phyloP scores from a whole-genome alignment of 1,140 invertebrate genomes.

The Hirudo medicinalis region DNA sequence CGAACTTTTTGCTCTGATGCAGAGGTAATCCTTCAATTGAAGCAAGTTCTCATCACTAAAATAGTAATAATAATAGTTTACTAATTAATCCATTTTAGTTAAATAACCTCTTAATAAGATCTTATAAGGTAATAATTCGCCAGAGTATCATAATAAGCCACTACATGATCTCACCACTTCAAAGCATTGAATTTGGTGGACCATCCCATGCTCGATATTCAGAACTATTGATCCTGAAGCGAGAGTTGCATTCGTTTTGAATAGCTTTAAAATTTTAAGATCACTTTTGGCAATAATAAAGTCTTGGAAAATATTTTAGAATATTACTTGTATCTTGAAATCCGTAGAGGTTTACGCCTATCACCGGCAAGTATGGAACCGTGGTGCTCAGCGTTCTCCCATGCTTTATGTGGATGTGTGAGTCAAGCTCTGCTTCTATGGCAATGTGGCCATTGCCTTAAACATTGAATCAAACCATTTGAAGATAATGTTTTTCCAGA shows the following conservation, averaged over 20 bases:
- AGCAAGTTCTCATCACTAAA: too few relatives aligned
- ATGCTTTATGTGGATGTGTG: slow-evolving; percentile 45
- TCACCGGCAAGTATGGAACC: slow-evolving; percentile 59
- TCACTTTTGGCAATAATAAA: too few relatives aligned
- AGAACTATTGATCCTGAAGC: slow-evolving; percentile 30
- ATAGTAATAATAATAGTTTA: too few relatives aligned
- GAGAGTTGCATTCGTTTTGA: background rate
- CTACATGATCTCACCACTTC: slow-evolving; percentile 32
- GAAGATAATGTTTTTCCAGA: background rate
- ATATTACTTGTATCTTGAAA: too few relatives aligned
- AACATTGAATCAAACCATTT: background rate
- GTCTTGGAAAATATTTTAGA: too few relatives aligned
- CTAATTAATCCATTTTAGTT: too few relatives aligned
- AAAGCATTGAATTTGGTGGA: slow-evolving; percentile 49
- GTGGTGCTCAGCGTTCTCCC: slow-evolving; percentile 57
- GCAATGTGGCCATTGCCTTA: slow-evolving; percentile 58
- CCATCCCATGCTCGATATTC: slow-evolving; percentile 53
- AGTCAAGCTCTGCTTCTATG: slow-evolving; percentile 50
- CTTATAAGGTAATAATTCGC: slow-evolving; percentile 18
- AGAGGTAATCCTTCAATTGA: slow-evolving; percentile 45
- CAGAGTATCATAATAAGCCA: slow-evolving; percentile 17
- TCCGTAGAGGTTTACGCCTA: slow-evolving; percentile 30
- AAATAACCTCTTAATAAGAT: too few relatives aligned
- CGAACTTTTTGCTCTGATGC: slow-evolving; percentile 53
- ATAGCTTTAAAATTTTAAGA: too few relatives aligned